phyloP scores from a whole-genome alignment of 35 echinoderm and acorn worm genomes.

The Nesometra sesokonis region DNA sequence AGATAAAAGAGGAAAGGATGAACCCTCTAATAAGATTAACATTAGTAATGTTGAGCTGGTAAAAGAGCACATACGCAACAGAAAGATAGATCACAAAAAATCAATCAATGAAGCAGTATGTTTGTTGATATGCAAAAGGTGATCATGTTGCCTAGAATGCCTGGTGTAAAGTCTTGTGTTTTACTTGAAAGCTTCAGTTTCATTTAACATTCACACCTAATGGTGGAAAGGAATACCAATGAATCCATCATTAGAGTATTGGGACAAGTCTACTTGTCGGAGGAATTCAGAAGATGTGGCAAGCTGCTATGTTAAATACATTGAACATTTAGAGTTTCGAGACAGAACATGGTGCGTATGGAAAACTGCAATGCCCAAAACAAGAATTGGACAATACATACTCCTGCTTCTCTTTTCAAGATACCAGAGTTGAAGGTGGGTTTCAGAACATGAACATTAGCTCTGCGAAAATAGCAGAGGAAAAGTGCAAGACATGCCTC shows the following conservation, averaged over 20 bases:
- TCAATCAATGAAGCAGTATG: not conserved
- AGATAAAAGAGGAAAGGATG: too few species aligned
- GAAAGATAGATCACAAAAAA: too few species aligned
- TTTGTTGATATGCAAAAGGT: conserved; percentile 7
- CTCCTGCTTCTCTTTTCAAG: too few species aligned
- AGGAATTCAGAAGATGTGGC: not conserved
- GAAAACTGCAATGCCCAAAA: conserved; percentile 4
- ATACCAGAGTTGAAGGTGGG: too few species aligned
- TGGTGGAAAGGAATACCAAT: not conserved
- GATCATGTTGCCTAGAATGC: conserved; percentile 10
- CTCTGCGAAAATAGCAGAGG: too few species aligned
- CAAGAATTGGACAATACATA: conserved; percentile 17
- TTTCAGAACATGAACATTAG: too few species aligned
- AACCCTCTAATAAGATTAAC: too few species aligned
- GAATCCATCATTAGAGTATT: not conserved
- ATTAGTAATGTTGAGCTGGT: too few species aligned
- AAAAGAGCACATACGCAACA: not conserved
- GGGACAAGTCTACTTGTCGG: not conserved
- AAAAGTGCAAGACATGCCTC: too few species aligned
- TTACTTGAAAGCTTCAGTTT: not conserved
- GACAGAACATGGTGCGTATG: not conserved
- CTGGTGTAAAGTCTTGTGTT: not conserved
- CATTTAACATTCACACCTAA: not conserved
- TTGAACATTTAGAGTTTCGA: not conserved
- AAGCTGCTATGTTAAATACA: not conserved